Evolutionary conservation across 2,888 invertebrate genomes (phyloP).

Genomic region (Atethmia centrago): DNA sequence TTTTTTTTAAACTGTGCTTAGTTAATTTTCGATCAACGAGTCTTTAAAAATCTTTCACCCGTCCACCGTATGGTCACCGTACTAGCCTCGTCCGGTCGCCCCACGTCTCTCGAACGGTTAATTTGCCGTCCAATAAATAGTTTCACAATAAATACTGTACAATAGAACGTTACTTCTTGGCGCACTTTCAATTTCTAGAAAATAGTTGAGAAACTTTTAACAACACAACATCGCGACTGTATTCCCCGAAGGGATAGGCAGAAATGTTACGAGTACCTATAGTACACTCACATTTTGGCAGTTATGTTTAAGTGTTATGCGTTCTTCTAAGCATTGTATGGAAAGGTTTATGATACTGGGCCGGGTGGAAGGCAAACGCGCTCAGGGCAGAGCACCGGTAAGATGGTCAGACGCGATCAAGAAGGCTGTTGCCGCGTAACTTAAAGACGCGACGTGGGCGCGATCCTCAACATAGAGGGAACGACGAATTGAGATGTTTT

Average conservation of each 20-base stretch:
- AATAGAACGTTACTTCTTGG: constrained; percentile 37
- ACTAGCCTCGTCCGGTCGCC: not conserved
- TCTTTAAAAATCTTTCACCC: not conserved
- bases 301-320: too few species aligned
- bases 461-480: not conserved
- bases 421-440: not conserved
- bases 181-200: constrained; percentile 23
- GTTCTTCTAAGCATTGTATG: too few species aligned
- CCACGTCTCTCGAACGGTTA: constrained; percentile 28
- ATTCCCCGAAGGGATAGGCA: too few species aligned
- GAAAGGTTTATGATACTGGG: too few species aligned
- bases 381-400: not conserved
- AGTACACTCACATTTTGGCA: not conserved
- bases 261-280: not conserved
- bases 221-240: not conserved
- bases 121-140: constrained; percentile 49
- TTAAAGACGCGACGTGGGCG: not conserved
- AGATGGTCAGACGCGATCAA: not conserved
- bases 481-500: not conserved
- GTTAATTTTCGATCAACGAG: not conserved
- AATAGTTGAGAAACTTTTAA: constrained; percentile 1
- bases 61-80: constrained; percentile 2
- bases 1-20: not conserved
- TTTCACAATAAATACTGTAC: constrained; percentile 32
- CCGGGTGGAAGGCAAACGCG: too few species aligned